phyloP scores from a whole-genome alignment of 1,140 invertebrate species.

The Phenacoccus solenopsis region DNA sequence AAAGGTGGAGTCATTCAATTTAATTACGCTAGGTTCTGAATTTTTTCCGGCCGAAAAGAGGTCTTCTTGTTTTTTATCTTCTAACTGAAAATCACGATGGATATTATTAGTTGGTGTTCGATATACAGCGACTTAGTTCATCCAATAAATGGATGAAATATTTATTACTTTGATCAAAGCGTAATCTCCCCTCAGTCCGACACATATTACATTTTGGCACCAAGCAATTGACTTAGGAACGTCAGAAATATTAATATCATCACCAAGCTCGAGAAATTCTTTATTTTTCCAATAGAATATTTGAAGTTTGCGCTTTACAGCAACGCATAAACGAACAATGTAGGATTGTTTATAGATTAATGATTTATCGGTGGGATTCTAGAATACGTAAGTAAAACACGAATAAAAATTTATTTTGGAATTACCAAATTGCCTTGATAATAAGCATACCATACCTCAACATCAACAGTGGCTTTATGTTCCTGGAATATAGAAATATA shows the following conservation, averaged over 20 bases:
- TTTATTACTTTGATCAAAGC: constrained; percentile 24
- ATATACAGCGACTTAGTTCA: constrained; percentile 9
- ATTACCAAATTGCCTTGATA: background rate
- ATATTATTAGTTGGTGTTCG: constrained; percentile 12
- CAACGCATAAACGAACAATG: constrained; percentile 72
- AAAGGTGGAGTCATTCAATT: constrained; percentile 57
- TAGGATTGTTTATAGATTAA: constrained; percentile 54
- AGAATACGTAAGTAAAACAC: too few relatives aligned
- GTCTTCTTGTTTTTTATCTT: constrained; percentile 19
- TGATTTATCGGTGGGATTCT: constrained; percentile 16
- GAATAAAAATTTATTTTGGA: background rate
- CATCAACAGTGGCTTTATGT: background rate
- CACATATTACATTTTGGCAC: constrained; percentile 66
- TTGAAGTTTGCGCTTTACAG: constrained; percentile 72
- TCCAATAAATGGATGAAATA: too few relatives aligned
- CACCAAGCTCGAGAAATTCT: constrained; percentile 58
- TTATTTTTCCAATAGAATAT: constrained; percentile 82
- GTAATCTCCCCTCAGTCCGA: constrained; percentile 52
- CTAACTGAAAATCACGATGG: background rate
- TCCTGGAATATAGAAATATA: background rate
- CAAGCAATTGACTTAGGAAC: constrained; percentile 73
- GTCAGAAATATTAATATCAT: constrained; percentile 67
- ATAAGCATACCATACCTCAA: background rate
- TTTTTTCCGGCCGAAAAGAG: constrained; percentile 76
- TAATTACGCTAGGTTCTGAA: constrained; percentile 67